phyloP scores from a whole-genome alignment of 2,888 invertebrate species.

The Unio delphinus region DNA sequence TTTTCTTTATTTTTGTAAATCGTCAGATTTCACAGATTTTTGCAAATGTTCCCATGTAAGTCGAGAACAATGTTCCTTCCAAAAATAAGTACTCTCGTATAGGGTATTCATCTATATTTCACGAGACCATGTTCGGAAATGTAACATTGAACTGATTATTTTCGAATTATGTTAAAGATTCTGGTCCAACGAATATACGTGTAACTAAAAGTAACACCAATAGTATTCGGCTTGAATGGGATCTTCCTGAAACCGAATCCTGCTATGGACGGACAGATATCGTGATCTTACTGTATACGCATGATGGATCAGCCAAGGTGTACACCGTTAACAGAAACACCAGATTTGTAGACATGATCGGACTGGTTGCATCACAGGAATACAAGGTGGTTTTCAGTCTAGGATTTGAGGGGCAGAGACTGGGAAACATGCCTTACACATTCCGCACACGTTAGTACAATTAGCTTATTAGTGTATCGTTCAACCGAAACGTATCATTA shows the following conservation, averaged over 20 bases:
- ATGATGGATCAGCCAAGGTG: slow-evolving; percentile 7
- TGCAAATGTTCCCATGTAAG: no score
- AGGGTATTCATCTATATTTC: no score
- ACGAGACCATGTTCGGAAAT: no score
- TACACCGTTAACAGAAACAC: slow-evolving; percentile 15
- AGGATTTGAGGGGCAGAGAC: slow-evolving; percentile 12
- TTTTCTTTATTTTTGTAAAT: no score
- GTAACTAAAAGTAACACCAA: slow-evolving; percentile 13
- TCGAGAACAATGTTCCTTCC: no score
- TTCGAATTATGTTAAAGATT: slow-evolving; percentile 11
- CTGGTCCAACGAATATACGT: slow-evolving; percentile 29
- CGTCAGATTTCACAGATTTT: no score
- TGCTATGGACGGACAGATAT: slow-evolving; percentile 26
- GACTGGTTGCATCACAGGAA: slow-evolving; percentile 17
- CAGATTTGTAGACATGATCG: slow-evolving; percentile 18
- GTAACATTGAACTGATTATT: no score
- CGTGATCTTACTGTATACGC: slow-evolving; percentile 4
- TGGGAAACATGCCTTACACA: slow-evolving; percentile 12
- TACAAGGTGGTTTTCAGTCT: slow-evolving; percentile 17
- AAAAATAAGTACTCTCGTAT: no score
- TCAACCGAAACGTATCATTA: no score
- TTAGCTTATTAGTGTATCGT: no score
- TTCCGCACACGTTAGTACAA: slow-evolving; percentile 16
- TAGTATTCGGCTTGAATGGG: slow-evolving; percentile 22
- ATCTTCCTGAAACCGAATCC: slow-evolving; percentile 15